Conservation (phyloP, 2,797 vertebrate species). For the Cossypha caffra region DNA sequence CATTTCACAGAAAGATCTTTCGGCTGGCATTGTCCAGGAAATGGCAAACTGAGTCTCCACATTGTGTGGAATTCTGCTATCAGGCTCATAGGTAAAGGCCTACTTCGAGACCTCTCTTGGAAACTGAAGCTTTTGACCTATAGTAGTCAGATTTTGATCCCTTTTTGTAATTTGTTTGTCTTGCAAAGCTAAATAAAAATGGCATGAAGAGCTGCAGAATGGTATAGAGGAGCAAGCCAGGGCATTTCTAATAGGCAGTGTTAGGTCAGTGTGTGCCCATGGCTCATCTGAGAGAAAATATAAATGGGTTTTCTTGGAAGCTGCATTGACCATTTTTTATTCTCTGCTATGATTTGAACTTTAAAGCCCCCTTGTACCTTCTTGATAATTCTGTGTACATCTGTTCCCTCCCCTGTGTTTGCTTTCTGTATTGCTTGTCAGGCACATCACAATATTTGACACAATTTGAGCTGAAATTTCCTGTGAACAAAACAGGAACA, state of each 20-base stretch:
- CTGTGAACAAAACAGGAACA: background rate
- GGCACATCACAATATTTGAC: background rate
- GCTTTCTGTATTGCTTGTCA: background rate
- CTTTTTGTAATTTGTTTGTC: background rate
- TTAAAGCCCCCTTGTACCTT: background rate
- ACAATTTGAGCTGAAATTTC: background rate
- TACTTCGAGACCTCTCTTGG: background rate
- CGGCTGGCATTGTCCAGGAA: background rate
- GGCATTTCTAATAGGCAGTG: background rate
- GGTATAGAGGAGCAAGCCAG: background rate
- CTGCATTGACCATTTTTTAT: background rate
- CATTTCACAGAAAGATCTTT: background rate
- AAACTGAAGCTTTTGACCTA: background rate
- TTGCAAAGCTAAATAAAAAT: background rate
- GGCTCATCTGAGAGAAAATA: background rate
- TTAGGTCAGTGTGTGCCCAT: background rate
- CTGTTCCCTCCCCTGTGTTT: background rate
- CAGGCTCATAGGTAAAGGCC: background rate
- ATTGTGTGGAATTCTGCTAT: rapidly evolving
- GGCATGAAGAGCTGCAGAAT: background rate
- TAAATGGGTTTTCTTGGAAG: background rate
- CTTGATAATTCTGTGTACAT: background rate
- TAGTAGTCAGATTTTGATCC: background rate
- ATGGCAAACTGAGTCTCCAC: background rate
- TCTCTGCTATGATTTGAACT: background rate